A percentile compares a stretch with the other conserved stretches of the same genome.
Evolutionary conservation across 2,888 invertebrate species (phyloP).

Genomic region (Phaonia tiefii): DNA sequence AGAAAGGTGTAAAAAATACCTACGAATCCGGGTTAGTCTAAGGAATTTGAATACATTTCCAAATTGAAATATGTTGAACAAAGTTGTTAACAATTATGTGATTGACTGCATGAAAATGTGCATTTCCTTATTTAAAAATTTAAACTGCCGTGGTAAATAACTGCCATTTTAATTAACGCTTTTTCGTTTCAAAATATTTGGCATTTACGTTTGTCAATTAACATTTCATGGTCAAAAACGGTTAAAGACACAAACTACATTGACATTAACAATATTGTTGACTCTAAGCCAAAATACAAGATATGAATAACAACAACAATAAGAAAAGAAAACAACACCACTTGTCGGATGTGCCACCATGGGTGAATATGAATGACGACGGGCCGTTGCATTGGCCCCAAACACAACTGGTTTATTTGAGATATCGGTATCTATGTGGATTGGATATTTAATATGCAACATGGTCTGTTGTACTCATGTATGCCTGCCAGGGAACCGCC

Average conservation of each 20-base stretch:
- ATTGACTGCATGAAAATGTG: no score
- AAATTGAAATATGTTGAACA: no score
- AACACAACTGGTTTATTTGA: constrained; percentile 21
- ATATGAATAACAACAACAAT: not conserved
- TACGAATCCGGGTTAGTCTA: no score
- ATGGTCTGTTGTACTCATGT: not conserved
- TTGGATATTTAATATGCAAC: constrained; percentile 16
- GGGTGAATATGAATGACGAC: not conserved
- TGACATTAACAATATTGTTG: not conserved
- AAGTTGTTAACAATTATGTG: no score
- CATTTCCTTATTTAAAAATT: no score
- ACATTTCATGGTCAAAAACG: constrained; percentile 28
- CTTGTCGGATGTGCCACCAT: not conserved
- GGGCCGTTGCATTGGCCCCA: constrained; percentile 18
- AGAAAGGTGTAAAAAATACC: no score
- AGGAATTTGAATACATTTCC: no score
- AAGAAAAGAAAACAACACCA: not conserved
- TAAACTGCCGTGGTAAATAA: no score
- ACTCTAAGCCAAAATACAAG: not conserved
- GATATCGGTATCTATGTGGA: no score
- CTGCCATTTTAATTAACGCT: not conserved
- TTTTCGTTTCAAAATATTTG: not conserved
- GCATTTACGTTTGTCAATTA: constrained; percentile 12
- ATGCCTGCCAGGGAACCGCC: constrained; percentile 11
- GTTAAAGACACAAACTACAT: not conserved